phyloP scores from a whole-genome alignment of 2,113 vertebrate species.

The Verasper variegatus region DNA sequence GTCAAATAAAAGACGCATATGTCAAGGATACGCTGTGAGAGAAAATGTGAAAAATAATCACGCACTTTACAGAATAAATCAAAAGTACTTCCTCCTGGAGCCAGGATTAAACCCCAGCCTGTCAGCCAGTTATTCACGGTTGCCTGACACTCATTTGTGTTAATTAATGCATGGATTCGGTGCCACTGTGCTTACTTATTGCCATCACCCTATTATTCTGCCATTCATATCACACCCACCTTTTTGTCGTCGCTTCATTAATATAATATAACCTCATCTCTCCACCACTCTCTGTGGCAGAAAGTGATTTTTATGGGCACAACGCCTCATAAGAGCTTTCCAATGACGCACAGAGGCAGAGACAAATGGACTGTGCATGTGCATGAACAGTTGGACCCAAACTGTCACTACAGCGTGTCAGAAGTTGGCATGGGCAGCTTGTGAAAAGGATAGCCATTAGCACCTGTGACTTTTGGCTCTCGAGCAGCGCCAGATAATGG shows the following conservation, averaged over 20 bases:
- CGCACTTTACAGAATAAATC: slow-evolving; percentile 49
- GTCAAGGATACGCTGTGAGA: slow-evolving; percentile 41
- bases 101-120: slow-evolving; percentile 48
- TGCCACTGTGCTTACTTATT: slow-evolving; percentile 47
- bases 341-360: slow-evolving; percentile 44
- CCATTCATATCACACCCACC: slow-evolving; percentile 58
- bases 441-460: slow-evolving; percentile 66
- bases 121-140: slow-evolving; percentile 51
- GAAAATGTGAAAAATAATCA: slow-evolving; percentile 27
- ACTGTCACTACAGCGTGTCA: slow-evolving; percentile 57
- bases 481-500: slow-evolving; percentile 50
- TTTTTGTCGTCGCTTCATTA: slow-evolving; percentile 63
- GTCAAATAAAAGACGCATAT: slow-evolving; percentile 51
- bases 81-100: slow-evolving; percentile 38
- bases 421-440: slow-evolving; percentile 42
- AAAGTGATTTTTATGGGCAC: slow-evolving; percentile 47
- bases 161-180: slow-evolving; percentile 71
- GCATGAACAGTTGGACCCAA: slow-evolving; percentile 64
- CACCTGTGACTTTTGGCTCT: slow-evolving; percentile 67
- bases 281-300: slow-evolving; percentile 31
- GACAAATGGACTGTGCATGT: slow-evolving; percentile 71
- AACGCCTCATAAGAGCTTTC: slow-evolving; percentile 51
- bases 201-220: slow-evolving; percentile 53
- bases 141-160: slow-evolving; percentile 55
- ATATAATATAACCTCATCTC: slow-evolving; percentile 56